Evolutionary conservation across 53 echinoderm and acorn worm species (phyloP).

Genomic region (Echinometra lucunter): DNA sequence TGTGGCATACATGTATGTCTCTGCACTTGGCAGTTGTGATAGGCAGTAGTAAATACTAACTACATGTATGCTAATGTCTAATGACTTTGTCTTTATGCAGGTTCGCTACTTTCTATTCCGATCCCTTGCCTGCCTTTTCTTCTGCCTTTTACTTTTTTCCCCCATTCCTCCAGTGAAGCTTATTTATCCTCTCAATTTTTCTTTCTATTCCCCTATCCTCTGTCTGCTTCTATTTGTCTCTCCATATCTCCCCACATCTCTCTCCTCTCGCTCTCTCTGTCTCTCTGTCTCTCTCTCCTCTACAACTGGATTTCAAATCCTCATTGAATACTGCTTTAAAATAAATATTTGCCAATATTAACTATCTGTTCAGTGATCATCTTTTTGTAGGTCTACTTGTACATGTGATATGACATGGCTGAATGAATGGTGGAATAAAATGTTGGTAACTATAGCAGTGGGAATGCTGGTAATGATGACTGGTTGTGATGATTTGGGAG

Average conservation of each 20-base stretch:
- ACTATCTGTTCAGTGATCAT: not conserved
- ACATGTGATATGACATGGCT: too few species aligned
- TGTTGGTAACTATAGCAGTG: too few species aligned
- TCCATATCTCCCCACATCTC: not conserved
- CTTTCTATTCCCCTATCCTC: not conserved
- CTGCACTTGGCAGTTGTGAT: too few species aligned
- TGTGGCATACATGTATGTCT: not conserved
- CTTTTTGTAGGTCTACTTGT: too few species aligned
- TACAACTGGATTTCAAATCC: too few species aligned
- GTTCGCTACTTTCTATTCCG: not conserved
- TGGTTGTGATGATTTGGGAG: not conserved
- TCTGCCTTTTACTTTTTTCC: not conserved
- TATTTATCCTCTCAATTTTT: not conserved
- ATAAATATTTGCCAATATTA: not conserved
- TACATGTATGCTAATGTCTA: not conserved
- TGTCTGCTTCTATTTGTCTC: not conserved
- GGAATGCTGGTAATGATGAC: too few species aligned
- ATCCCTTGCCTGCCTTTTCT: not conserved
- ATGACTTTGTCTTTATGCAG: not conserved
- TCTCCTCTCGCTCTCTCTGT: not conserved
- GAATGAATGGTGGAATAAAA: too few species aligned
- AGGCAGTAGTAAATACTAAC: too few species aligned
- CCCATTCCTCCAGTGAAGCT: not conserved
- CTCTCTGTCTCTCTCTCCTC: not conserved
- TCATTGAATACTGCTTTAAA: not conserved